phyloP scores from a whole-genome alignment of 1,140 invertebrate genomes.

The Hypsibius dujardini region DNA sequence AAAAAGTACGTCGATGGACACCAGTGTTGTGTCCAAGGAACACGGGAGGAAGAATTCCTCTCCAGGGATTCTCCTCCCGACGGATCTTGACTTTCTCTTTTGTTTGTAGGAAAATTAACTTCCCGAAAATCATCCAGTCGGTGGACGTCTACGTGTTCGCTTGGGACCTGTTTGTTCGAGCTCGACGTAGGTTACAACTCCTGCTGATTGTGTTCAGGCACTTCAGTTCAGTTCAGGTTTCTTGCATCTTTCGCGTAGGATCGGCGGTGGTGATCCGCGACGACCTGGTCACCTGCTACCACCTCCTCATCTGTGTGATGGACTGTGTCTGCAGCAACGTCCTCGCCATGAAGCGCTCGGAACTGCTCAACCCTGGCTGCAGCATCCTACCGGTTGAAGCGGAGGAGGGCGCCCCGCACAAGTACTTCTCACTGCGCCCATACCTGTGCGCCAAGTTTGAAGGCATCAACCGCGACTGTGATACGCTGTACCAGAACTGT shows the following conservation, averaged over 20 bases:
- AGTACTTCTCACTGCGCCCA: background rate
- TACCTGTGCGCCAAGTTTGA: conserved; percentile 1
- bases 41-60: too few relatives aligned
- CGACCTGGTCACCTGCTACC: background rate
- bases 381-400: background rate
- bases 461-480: background rate
- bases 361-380: background rate
- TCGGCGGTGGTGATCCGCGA: background rate
- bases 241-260: background rate
- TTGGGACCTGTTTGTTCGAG: background rate
- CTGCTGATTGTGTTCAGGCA: background rate
- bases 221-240: background rate
- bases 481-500: background rate
- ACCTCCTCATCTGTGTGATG: background rate
- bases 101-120: background rate
- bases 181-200: background rate
- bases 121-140: conserved; percentile 2
- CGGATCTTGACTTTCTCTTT: too few relatives aligned
- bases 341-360: background rate
- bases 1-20: too few relatives aligned
- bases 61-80: too few relatives aligned
- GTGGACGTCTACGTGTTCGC: conserved; percentile 13
- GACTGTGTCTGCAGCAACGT: background rate
- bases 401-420: background rate
- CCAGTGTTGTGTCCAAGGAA: too few relatives aligned